Evolutionary conservation across 2,113 vertebrate species (phyloP), one percentile per base, ranked within the genome.

Genomic region (Phycodurus eques): DNA sequence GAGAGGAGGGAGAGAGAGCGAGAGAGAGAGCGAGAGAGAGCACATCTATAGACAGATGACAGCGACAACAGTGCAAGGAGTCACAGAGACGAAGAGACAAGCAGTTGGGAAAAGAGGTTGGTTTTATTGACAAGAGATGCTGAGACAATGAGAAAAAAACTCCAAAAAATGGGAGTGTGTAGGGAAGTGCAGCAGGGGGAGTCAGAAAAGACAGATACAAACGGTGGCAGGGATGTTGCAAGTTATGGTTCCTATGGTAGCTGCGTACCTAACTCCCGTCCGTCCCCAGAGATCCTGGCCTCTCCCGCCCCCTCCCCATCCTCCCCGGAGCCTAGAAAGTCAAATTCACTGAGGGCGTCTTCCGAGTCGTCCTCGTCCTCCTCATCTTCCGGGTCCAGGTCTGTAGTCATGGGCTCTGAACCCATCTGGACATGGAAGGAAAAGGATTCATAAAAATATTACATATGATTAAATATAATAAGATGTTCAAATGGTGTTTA

Each of bases 361-460:
- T 96, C 96, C 0, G 95, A 96, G 88, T 97, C 96, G 0, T 96
- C 95, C 72, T 96, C 95, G 0, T 96, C 95, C 66, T 95, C 95
- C 67, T 96, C 95, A 0, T 96, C 95, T 69, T 96, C 95, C 1
- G 93, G 92, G 80, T 96, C 95, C 72, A 95, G 82, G 61, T 94
- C 95, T 1, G 94, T 93, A 31, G 91, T 92, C 82, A 95, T 92
- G 15, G 94, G 88, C 83, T 95, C 95, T 0, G 92, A 86, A 5
- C 88, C 82, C 74, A 95, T 89, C 95, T 96, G 83, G n/a, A 70
- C 22, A 17, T 1, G 6, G 15, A 44, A 66, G 27, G 44, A 47
- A 9, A 46, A 39, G 8, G 15, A 47, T 31, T 47, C 19, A 63
- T 42, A 20, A 42, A 42, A 63, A 39, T 13, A 39, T 39, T 1